phyloP scores from a whole-genome alignment of 2,113 vertebrate species.

The Nerophis ophidion region DNA sequence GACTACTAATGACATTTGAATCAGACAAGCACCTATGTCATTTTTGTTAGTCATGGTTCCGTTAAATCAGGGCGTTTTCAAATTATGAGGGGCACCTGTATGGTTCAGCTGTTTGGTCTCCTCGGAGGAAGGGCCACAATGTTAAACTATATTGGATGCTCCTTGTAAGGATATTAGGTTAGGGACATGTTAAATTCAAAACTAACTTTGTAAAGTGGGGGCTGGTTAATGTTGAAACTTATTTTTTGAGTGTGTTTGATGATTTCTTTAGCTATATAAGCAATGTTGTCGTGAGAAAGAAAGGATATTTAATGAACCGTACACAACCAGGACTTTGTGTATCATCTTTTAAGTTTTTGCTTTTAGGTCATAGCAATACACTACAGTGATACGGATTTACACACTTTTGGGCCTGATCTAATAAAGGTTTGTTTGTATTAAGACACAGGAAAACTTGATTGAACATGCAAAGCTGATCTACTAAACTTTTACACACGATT shows the following conservation, averaged over 20 bases:
- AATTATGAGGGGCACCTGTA: too few relatives aligned
- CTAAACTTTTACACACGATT: too few relatives aligned
- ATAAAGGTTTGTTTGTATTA: neutral
- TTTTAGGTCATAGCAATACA: too few relatives aligned
- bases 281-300: conserved; percentile 26
- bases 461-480: too few relatives aligned
- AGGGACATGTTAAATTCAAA: conserved; percentile 18
- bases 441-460: neutral
- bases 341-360: too few relatives aligned
- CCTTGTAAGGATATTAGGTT: conserved; percentile 19
- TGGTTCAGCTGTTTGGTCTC: too few relatives aligned
- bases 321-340: conserved; percentile 20
- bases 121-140: too few relatives aligned
- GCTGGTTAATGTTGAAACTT: conserved; percentile 1
- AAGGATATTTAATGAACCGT: conserved; percentile 30
- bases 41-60: conserved; percentile 23
- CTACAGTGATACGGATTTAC: too few relatives aligned
- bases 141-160: neutral
- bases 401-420: too few relatives aligned
- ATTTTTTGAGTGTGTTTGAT: conserved; percentile 17
- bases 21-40: conserved; percentile 29
- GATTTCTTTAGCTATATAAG: conserved; percentile 41
- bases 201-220: conserved; percentile 4
- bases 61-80: neutral
- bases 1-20: conserved; percentile 30